Percentiles rank a stretch among this genome's conserved stretches.
phyloP scores from a whole-genome alignment of 2,113 vertebrate species.

The Furnarius figulus region DNA sequence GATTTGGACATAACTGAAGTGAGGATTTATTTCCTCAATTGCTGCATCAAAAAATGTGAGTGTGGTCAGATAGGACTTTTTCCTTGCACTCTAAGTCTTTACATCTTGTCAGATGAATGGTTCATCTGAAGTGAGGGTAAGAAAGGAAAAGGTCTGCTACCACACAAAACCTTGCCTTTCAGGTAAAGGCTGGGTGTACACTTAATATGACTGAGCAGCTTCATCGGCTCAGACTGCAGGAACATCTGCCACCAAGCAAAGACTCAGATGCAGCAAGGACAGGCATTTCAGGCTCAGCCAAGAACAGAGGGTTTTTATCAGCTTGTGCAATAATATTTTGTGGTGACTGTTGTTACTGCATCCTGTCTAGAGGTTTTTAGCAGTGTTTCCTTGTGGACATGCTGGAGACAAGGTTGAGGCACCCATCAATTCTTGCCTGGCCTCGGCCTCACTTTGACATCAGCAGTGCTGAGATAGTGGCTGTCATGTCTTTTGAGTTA shows the following conservation, averaged over 20 bases:
- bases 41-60: background rate
- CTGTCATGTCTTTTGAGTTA: background rate
- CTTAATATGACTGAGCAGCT: background rate
- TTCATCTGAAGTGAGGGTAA: background rate
- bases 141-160: background rate
- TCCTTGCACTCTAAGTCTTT: background rate
- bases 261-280: background rate
- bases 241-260: background rate
- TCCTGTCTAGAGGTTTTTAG: background rate
- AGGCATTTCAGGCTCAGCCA: background rate
- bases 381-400: background rate
- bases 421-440: background rate
- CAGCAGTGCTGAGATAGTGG: background rate
- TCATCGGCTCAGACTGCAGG: background rate
- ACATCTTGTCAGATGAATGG: background rate
- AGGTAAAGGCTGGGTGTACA: background rate
- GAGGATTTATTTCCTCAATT: background rate
- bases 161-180: background rate
- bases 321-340: constrained; percentile 40
- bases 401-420: background rate
- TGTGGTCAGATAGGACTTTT: background rate
- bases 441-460: background rate
- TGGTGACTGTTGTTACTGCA: background rate
- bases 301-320: background rate
- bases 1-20: background rate